Evolutionary conservation across 1,140 invertebrate species (phyloP).

Genomic region (Watersipora subatra): DNA sequence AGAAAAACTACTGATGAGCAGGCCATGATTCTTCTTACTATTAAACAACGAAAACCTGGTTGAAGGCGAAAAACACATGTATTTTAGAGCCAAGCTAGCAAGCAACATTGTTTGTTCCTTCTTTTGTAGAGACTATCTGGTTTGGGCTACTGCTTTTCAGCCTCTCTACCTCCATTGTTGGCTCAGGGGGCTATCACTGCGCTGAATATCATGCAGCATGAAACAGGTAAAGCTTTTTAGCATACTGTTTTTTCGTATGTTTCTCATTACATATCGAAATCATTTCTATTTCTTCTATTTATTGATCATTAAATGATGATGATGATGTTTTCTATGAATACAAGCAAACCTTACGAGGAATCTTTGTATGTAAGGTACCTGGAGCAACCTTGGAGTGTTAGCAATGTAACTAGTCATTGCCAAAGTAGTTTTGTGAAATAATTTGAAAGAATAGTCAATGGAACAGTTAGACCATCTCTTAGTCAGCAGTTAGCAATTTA

Average conservation of each 20-base stretch:
- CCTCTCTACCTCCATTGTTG: conserved; percentile 80
- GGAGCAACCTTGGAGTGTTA: not conserved
- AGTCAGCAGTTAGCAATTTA: too few relatives aligned
- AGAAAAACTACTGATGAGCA: too few relatives aligned
- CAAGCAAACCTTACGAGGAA: conserved; percentile 12
- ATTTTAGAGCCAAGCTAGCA: not conserved
- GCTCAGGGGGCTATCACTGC: conserved; percentile 68
- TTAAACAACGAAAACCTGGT: too few relatives aligned
- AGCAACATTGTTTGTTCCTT: too few relatives aligned
- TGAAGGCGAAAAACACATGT: too few relatives aligned
- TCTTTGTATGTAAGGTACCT: conserved; percentile 5
- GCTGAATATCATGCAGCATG: conserved; percentile 57
- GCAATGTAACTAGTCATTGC: too few relatives aligned
- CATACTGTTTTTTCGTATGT: not conserved
- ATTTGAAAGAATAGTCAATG: too few relatives aligned
- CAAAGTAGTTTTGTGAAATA: too few relatives aligned
- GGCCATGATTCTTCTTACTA: too few relatives aligned
- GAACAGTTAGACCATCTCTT: too few relatives aligned
- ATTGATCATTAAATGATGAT: not conserved
- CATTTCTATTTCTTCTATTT: conserved; percentile 5
- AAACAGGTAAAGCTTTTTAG: conserved; percentile 28
- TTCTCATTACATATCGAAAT: conserved; percentile 1
- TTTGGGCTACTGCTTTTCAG: conserved; percentile 87
- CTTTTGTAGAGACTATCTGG: conserved; percentile 42
- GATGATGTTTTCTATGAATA: conserved; percentile 6